Base-by-base conservation (phyloP, 2,888 invertebrate genomes). In the Yponomeuta malinellus region DNA sequence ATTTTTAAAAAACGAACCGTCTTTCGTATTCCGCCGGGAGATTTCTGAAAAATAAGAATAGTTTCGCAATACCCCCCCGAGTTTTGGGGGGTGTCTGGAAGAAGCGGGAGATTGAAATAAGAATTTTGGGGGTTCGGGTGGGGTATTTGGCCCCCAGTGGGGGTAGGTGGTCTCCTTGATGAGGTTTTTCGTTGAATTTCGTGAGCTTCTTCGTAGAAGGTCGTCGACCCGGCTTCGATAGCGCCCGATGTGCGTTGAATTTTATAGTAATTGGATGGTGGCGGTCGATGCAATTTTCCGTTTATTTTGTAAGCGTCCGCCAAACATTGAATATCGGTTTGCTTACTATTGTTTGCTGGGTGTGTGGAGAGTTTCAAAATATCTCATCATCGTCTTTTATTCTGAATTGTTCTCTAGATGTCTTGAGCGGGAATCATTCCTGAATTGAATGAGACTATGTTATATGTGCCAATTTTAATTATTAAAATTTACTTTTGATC, bases 1-100 rank as follows among this genome's bases (percentile, higher is more conserved):
- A 92, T 92, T 92, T 91, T 90, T 88, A 91, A 90, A 90, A 89
- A 89, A 90, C 87, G 90, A 89, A 87, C 88, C 90, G 90, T 89
- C 88, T 89, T 89, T 88, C 89, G 90, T 90, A 90, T 90, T 91
- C 91, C 91, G 90, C 88, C 86, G 90, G 89, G 90, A 89, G 89
- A 89, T 91, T 59, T 91, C 90, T 91, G 90, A 92, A 91, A 92
- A 91, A 91, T 90, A 90, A 91, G 90, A 91, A 91, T 91, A 92
- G 91, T 92, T 92, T 90, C 85, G 88, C 88, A 87, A 88, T 88
- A 85, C 87, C 88, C 87, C 87, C 80, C 78, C 52, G 52, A 43
- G 52, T 59, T 59, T 80, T 79, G 81, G 81, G 78, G 77, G 79
- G 80, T 87, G 91, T 90, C 91, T 91, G 90, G 15, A 59, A 59